These are phyloP conservation scores for Lithophane socia DNA, from an alignment of 2,888 invertebrate genomes.

Conservation along the genomic window DNA sequence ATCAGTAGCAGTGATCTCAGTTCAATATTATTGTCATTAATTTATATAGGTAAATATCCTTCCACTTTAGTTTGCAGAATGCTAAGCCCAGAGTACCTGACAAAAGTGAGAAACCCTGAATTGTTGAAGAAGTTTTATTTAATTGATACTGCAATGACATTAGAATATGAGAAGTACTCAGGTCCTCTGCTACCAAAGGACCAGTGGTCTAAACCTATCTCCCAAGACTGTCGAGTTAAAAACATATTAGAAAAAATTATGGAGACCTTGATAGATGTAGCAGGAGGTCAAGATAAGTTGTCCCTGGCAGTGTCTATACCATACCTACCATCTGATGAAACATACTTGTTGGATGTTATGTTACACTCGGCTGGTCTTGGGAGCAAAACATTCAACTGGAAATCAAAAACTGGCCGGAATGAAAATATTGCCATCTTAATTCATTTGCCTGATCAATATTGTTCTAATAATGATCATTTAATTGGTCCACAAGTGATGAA, in stretches of 20 bases:
- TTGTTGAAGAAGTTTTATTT: conserved; percentile 89
- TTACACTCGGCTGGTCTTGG: conserved; percentile 87
- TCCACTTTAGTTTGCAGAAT: conserved; percentile 90
- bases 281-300: conserved; percentile 85
- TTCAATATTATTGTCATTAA: conserved; percentile 91
- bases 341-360: conserved; percentile 91
- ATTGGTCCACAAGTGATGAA: conserved; percentile 92
- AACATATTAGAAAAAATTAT: conserved; percentile 87
- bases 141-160: conserved; percentile 91
- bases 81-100: conserved; percentile 91
- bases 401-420: conserved; percentile 82
- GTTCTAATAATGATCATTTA: conserved; percentile 88
- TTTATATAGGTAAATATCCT: conserved; percentile 92
- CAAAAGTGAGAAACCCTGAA: conserved; percentile 87
- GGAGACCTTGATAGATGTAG: conserved; percentile 82
- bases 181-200: conserved; percentile 91
- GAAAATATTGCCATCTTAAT: conserved; percentile 90
- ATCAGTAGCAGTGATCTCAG: conserved; percentile 90
- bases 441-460: conserved; percentile 92
- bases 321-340: conserved; percentile 89
- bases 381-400: conserved; percentile 85
- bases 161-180: conserved; percentile 91
- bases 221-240: conserved; percentile 89
- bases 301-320: conserved; percentile 89
- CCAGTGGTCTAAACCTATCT: conserved; percentile 87